Base-by-base conservation (phyloP, 2,888 invertebrate species). In the Philhelius pedissequus region DNA sequence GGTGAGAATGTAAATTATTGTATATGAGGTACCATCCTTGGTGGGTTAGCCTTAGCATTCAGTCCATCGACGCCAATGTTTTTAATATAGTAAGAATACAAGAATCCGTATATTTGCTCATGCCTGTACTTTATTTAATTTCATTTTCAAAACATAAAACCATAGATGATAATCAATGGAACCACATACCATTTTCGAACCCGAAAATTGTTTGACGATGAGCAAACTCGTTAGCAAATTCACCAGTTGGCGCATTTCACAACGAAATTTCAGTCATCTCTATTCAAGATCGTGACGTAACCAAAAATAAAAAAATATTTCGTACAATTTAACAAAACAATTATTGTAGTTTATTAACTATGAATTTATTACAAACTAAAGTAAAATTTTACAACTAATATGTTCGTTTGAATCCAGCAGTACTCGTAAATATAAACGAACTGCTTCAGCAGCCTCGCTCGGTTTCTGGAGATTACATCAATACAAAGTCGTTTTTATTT, bases 291-390 rank as follows among this genome's bases (percentile, higher is more conserved):
- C 15, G 2, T 18, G 22, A 25, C n/a, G 13, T 38, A 25, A 8
- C 8, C 50, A 54, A 9, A 15, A 52, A 15, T 15, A 60, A 60
- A 15, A 25, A 60, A 35, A 38, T 9, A 9, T 13, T 7, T 7
- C 15, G 25, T 2, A 22, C 15, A n/a, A 56, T 30, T 43, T 48
- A 64, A 64, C 64, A 64, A 64, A 64, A 64, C 64, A 64, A 64
- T 32, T n/a, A n/a, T n/a, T 62, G 30, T 20, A 64, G 20, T 64
- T 64, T 64, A 64, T 64, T 64, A 64, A 64, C 32, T 32, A 48
- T 35, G n/a, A 32, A 27, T 32, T 64, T 48, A 64, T 48, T 64
- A 64, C 64, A 64, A 48, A 18, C 62, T 62, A 62, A 43, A 43
- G 13, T 35, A 45, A 3, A 7, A 43, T n/a, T 69, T 20, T 18